A percentile compares a stretch with the other conserved stretches of the same genome.
phyloP scores from a whole-genome alignment of 2,113 vertebrate genomes.

The Scortum barcoo region DNA sequence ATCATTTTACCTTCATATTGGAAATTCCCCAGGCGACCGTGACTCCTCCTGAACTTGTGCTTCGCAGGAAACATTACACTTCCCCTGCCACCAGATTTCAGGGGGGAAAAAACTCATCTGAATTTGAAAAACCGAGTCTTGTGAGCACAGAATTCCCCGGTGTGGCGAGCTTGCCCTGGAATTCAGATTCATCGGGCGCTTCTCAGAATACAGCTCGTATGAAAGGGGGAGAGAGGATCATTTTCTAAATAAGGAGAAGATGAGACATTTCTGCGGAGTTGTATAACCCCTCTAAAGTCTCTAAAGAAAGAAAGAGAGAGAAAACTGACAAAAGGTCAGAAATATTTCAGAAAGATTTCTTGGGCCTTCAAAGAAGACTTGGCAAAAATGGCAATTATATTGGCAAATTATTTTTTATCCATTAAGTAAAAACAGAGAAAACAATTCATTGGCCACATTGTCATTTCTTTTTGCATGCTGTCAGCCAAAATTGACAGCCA shows the following conservation, averaged over 20 bases:
- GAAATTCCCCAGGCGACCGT: conserved; percentile 70
- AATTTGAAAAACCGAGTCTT: conserved; percentile 67
- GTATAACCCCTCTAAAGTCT: conserved; percentile 37
- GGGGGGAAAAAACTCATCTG: conserved; percentile 57
- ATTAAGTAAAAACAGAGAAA: background rate
- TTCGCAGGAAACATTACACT: conserved; percentile 60
- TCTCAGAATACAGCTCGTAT: conserved; percentile 46
- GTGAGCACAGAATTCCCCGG: conserved; percentile 68
- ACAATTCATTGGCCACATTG: background rate
- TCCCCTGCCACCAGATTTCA: conserved; percentile 52
- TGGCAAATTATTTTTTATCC: conserved; percentile 5
- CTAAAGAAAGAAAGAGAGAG: conserved; percentile 11
- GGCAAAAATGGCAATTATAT: background rate
- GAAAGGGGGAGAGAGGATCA: conserved; percentile 59
- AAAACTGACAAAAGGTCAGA: conserved; percentile 36
- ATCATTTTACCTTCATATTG: conserved; percentile 68
- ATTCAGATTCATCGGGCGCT: conserved; percentile 70
- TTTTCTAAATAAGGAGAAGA: conserved; percentile 46
- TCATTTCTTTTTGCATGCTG: background rate
- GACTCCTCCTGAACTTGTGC: conserved; percentile 58
- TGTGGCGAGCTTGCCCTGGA: conserved; percentile 64
- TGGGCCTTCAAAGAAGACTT: conserved; percentile 15
- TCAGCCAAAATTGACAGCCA: conserved; percentile 18
- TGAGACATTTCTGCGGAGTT: conserved; percentile 40
- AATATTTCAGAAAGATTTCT: conserved; percentile 5